A percentile compares a stretch with the other conserved stretches of the same genome.
Evolutionary conservation across 1,140 invertebrate genomes (phyloP).

Genomic region (Zophobas atratus): DNA sequence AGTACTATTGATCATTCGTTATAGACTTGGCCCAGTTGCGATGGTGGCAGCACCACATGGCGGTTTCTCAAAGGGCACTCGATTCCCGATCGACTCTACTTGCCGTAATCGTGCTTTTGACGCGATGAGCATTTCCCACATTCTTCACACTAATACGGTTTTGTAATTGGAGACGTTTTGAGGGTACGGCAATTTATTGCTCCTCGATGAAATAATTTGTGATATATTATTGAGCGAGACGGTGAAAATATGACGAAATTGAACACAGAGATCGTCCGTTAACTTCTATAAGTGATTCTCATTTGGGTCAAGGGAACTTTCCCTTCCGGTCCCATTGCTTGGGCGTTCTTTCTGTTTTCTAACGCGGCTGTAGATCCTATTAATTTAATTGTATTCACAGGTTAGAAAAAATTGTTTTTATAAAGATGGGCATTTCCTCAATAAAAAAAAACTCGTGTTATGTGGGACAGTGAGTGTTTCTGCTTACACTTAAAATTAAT

Average conservation of each 20-base stretch:
- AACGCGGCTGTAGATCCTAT: not conserved
- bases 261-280: conserved; percentile 30
- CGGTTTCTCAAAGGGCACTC: not conserved
- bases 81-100: not conserved
- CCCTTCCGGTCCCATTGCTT: conserved; percentile 58
- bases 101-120: not conserved
- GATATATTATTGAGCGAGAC: conserved; percentile 33
- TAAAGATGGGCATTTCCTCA: conserved; percentile 12
- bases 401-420: conserved; percentile 13
- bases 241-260: conserved; percentile 21
- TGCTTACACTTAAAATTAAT: not conserved
- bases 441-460: not conserved
- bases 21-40: conserved; percentile 50
- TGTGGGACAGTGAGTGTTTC: not conserved
- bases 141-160: conserved; percentile 30
- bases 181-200: conserved; percentile 36
- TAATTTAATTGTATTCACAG: conserved; percentile 12
- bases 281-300: conserved; percentile 47
- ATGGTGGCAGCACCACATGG: too few species aligned
- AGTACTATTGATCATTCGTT: conserved; percentile 28
- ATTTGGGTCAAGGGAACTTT: conserved; percentile 65
- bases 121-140: conserved; percentile 3
- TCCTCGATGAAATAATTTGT: conserved; percentile 19
- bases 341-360: conserved; percentile 30
- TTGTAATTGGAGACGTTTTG: conserved; percentile 45